These are phyloP conservation scores for Notolabrus celidotus DNA, from an alignment of 2,797 vertebrate species.

Conservation along the genomic window DNA sequence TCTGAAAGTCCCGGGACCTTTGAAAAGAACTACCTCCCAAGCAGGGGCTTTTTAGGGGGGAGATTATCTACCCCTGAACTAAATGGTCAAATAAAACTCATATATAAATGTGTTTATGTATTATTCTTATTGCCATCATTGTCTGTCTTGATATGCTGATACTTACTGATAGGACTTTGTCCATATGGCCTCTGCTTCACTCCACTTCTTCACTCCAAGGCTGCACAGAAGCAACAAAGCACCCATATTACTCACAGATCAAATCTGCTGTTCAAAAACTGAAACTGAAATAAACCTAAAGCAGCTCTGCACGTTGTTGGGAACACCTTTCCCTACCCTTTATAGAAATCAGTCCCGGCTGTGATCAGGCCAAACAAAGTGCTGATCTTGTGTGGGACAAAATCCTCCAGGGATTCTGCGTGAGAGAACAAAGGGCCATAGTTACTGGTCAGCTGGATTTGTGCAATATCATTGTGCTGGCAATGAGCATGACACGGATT, in stretches of 20 bases:
- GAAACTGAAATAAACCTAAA: not conserved
- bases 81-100: not conserved
- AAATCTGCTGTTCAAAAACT: not conserved
- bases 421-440: slow-evolving; percentile 41
- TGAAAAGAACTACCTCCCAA: no score
- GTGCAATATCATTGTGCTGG: slow-evolving; percentile 18
- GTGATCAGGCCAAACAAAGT: slow-evolving; percentile 77
- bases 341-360: slow-evolving; percentile 72
- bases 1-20: no score
- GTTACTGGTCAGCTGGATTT: slow-evolving; percentile 12
- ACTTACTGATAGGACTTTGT: slow-evolving; percentile 80
- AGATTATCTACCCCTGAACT: no score
- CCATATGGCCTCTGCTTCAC: slow-evolving; percentile 80
- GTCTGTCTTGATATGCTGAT: not conserved
- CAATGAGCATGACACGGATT: slow-evolving; percentile 63
- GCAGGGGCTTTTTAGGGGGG: no score
- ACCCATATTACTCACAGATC: not conserved
- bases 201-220: slow-evolving; percentile 77
- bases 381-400: slow-evolving; percentile 73
- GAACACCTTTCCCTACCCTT: slow-evolving; percentile 59
- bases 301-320: not conserved
- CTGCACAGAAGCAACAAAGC: slow-evolving; percentile 49
- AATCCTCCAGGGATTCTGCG: slow-evolving; percentile 69
- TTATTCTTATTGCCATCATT: not conserved
- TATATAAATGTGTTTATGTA: not conserved